phyloP scores from a whole-genome alignment of 2,797 vertebrate species.

The Oryzias dopingdopingensis region DNA sequence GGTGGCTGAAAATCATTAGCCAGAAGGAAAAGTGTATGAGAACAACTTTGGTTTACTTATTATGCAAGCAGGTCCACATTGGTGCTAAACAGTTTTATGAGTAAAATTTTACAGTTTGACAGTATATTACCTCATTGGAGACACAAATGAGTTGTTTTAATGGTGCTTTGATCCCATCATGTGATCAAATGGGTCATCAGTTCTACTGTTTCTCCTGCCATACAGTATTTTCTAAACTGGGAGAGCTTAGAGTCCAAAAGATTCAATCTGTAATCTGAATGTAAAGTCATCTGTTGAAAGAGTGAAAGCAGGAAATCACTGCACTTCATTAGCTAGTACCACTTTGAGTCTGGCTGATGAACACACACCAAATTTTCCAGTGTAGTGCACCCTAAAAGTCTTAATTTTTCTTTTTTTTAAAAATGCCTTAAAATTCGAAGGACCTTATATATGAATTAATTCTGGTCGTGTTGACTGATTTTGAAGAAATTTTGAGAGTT shows the following conservation, averaged over 20 bases:
- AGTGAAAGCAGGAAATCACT: constrained; percentile 17
- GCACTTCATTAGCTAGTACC: neutral
- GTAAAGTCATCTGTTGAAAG: constrained; percentile 2
- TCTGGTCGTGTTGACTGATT: too few relatives aligned
- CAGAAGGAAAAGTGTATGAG: constrained; percentile 41
- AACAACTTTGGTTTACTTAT: constrained; percentile 32
- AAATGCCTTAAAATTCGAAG: too few relatives aligned
- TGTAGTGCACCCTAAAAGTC: too few relatives aligned
- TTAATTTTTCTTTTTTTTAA: too few relatives aligned
- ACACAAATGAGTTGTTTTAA: constrained; percentile 35
- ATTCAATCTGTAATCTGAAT: constrained; percentile 9
- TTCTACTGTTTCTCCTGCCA: constrained; percentile 46
- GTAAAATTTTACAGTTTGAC: constrained; percentile 45
- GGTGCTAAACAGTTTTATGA: constrained; percentile 21
- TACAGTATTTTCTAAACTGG: constrained; percentile 13
- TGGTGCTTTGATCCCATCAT: constrained; percentile 54
- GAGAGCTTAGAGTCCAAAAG: constrained; percentile 19
- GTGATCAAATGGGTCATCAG: constrained; percentile 54
- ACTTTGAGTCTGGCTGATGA: too few relatives aligned
- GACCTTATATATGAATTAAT: too few relatives aligned
- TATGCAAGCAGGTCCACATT: constrained; percentile 34
- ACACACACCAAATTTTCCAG: too few relatives aligned
- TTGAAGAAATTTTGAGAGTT: too few relatives aligned
- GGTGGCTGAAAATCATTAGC: too few relatives aligned
- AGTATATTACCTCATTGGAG: constrained; percentile 46